phyloP scores from a whole-genome alignment of 2,888 invertebrate genomes.

The Synanthedon vespiformis region DNA sequence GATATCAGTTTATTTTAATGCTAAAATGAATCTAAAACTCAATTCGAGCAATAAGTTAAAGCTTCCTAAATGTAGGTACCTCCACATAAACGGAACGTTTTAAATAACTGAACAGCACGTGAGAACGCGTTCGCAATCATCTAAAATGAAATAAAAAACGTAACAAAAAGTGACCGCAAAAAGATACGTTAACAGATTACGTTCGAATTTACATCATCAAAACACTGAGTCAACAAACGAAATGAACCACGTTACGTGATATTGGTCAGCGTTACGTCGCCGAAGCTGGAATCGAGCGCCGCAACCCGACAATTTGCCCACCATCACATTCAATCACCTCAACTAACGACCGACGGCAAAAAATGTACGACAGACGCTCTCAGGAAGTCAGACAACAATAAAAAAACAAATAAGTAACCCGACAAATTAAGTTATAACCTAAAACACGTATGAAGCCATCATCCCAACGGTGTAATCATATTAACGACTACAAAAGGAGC shows the following conservation, averaged over 20 bases:
- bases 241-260: constrained; percentile 40
- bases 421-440: constrained; percentile 71
- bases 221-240: constrained; percentile 37
- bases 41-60: too few species aligned
- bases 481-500: constrained; percentile 70
- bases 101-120: background rate
- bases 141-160: background rate
- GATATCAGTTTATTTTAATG: too few species aligned
- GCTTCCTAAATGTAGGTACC: too few species aligned
- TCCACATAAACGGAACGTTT: too few species aligned
- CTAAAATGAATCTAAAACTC: too few species aligned
- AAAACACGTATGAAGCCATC: constrained; percentile 71
- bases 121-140: background rate
- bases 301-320: constrained; percentile 44
- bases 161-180: constrained; percentile 11
- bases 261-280: constrained; percentile 8
- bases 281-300: constrained; percentile 9
- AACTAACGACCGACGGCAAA: constrained; percentile 59
- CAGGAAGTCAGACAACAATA: constrained; percentile 65
- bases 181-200: constrained; percentile 31
- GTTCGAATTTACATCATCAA: constrained; percentile 34
- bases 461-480: constrained; percentile 70
- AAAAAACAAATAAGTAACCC: constrained; percentile 67
- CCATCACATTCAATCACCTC: constrained; percentile 67
- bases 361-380: constrained; percentile 60